Evolutionary conservation across 2,797 vertebrate species (phyloP).

Genomic region (Clarias fuscus): DNA sequence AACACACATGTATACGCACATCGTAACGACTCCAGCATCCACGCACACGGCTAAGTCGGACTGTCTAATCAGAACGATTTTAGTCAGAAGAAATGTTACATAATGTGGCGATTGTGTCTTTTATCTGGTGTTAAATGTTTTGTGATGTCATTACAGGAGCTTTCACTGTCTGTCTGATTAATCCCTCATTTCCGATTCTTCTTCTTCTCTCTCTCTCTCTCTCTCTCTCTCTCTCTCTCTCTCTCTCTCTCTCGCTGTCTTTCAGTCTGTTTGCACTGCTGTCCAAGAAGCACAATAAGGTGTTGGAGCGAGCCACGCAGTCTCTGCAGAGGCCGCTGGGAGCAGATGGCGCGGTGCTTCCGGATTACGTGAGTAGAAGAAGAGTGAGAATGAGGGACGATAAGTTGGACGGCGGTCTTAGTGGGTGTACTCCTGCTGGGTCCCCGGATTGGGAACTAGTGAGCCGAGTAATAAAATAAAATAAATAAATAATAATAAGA

Average conservation of each 20-base stretch:
- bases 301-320: constrained; percentile 96
- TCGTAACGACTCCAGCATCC: too few species aligned
- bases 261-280: constrained; percentile 93
- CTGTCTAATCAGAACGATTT: too few species aligned
- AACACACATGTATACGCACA: too few species aligned
- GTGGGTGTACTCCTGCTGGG: background rate
- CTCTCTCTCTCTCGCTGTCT: constrained; percentile 22
- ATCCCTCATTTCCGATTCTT: constrained; percentile 28
- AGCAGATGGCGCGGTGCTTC: constrained; percentile 78
- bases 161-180: constrained; percentile 1
- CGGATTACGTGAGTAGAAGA: constrained; percentile 91
- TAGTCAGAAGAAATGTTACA: too few species aligned
- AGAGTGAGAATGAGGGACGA: background rate
- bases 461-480: background rate
- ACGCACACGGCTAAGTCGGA: too few species aligned
- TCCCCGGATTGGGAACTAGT: background rate
- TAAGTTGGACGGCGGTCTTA: too few species aligned
- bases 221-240: constrained; percentile 25
- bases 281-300: constrained; percentile 99
- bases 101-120: background rate
- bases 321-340: constrained; percentile 83
- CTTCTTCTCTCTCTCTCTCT: constrained; percentile 39
- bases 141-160: background rate
- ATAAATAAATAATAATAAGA: too few species aligned
- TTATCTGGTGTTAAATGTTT: background rate